Percentiles rank a stretch among this genome's conserved stretches.
These are phyloP conservation scores for Oxystoma pomonae DNA, from an alignment of 2,888 invertebrate species.

Conservation along the genomic window DNA sequence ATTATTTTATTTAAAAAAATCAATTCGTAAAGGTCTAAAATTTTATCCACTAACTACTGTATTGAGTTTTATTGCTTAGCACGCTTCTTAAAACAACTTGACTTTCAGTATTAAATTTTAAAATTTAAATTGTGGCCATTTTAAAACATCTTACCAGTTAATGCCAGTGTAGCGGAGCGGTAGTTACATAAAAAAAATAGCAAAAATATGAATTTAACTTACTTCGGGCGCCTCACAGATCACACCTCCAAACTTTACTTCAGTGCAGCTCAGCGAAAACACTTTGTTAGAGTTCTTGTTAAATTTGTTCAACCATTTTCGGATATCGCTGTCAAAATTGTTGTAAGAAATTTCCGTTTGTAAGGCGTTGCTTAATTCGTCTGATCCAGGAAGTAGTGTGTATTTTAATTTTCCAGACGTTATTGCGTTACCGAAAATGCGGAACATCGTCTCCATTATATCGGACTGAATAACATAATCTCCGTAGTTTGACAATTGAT, in stretches of 20 bases:
- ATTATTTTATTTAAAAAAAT: no score
- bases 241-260: slow-evolving; percentile 6
- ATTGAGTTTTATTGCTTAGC: no score
- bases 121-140: neutral
- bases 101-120: neutral
- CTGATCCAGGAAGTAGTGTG: slow-evolving; percentile 5
- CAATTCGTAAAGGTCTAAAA: no score
- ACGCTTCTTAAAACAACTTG: neutral
- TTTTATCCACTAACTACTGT: no score
- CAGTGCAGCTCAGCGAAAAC: slow-evolving; percentile 9
- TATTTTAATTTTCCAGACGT: neutral
- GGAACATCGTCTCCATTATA: slow-evolving; percentile 12
- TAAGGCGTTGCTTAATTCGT: slow-evolving; percentile 10
- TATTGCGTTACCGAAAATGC: slow-evolving; percentile 8
- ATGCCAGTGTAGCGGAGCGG: no score
- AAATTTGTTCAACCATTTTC: slow-evolving; percentile 16
- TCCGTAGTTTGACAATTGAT: slow-evolving; percentile 10
- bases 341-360: slow-evolving; percentile 6
- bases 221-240: slow-evolving; percentile 2
- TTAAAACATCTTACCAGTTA: no score
- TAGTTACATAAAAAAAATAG: no score
- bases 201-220: neutral
- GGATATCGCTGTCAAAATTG: slow-evolving; percentile 10
- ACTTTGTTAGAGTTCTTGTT: slow-evolving; percentile 6
- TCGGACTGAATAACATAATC: slow-evolving; percentile 14